Percentiles rank a stretch among this genome's conserved stretches.
Conservation (phyloP, 2,888 invertebrate genomes). For the Odontomyia ornata region DNA sequence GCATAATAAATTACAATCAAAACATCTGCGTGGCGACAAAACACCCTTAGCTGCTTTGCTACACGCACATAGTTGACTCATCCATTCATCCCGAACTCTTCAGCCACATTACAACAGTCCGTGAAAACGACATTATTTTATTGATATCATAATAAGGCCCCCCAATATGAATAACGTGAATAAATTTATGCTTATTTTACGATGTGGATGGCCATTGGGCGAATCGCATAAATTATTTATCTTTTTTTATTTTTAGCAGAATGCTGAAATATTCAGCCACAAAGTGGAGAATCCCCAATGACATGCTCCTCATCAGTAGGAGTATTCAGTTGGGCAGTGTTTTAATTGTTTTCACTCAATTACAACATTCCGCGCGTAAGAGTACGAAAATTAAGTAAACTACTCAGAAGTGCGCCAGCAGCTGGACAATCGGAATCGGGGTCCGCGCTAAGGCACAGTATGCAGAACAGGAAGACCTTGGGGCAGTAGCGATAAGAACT, state of each 20-base stretch:
- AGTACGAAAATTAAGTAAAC: background rate
- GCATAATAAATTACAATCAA: too few relatives aligned
- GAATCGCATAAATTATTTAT: background rate
- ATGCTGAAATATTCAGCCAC: conserved; percentile 2
- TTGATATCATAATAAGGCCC: conserved; percentile 13
- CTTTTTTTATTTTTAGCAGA: conserved; percentile 26
- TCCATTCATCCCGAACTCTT: background rate
- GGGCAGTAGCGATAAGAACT: conserved; percentile 18
- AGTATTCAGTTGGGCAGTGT: background rate
- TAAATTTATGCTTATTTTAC: conserved; percentile 16
- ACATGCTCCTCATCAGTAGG: background rate
- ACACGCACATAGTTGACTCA: background rate
- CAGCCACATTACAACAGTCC: background rate
- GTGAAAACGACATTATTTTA: conserved; percentile 25
- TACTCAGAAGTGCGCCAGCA: background rate
- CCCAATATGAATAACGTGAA: background rate
- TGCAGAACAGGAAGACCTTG: conserved; percentile 33
- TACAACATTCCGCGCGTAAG: conserved; percentile 4
- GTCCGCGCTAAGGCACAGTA: background rate
- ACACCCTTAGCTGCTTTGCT: background rate
- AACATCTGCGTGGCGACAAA: background rate
- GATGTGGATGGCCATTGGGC: conserved; percentile 5
- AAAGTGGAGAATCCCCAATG: background rate
- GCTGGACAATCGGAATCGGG: background rate
- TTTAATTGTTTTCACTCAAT: conserved; percentile 28